Conservation (phyloP, 2,888 invertebrate genomes). For the Acanthopleura granulata region DNA sequence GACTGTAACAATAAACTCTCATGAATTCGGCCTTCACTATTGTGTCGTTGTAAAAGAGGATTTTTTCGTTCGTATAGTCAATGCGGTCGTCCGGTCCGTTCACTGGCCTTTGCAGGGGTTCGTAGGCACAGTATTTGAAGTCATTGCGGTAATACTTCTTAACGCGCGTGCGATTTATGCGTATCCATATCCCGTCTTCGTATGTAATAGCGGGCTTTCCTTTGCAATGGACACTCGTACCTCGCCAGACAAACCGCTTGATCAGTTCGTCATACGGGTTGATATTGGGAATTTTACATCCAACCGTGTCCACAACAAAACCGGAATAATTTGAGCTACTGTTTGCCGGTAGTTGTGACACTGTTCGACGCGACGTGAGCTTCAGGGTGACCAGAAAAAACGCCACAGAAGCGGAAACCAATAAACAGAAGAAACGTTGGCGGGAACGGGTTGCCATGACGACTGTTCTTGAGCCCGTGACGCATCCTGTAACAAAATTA, state of each 20-base stretch:
- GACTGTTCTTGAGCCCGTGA: no score
- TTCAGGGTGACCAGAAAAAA: no score
- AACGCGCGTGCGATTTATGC: conserved; percentile 46
- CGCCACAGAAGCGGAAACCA: no score
- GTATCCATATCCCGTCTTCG: conserved; percentile 38
- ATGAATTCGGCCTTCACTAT: conserved; percentile 53
- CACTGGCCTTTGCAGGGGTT: conserved; percentile 45
- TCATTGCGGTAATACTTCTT: conserved; percentile 36
- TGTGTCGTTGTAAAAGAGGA: conserved; percentile 36
- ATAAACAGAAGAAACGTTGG: no score
- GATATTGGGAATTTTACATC: conserved; percentile 60
- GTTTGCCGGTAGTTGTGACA: background rate
- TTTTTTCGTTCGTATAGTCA: conserved; percentile 33
- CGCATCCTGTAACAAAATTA: no score
- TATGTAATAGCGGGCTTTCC: conserved; percentile 50
- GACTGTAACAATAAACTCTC: conserved; percentile 54
- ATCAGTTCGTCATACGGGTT: conserved; percentile 58
- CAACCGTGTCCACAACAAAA: conserved; percentile 56
- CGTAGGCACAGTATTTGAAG: conserved; percentile 56
- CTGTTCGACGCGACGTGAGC: no score
- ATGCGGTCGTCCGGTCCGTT: conserved; percentile 36
- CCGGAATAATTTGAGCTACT: conserved; percentile 23
- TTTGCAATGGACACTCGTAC: conserved; percentile 40
- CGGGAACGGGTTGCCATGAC: no score
- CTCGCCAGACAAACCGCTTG: conserved; percentile 37